Conservation (phyloP, 2,113 vertebrate genomes). For the Vimba vimba region DNA sequence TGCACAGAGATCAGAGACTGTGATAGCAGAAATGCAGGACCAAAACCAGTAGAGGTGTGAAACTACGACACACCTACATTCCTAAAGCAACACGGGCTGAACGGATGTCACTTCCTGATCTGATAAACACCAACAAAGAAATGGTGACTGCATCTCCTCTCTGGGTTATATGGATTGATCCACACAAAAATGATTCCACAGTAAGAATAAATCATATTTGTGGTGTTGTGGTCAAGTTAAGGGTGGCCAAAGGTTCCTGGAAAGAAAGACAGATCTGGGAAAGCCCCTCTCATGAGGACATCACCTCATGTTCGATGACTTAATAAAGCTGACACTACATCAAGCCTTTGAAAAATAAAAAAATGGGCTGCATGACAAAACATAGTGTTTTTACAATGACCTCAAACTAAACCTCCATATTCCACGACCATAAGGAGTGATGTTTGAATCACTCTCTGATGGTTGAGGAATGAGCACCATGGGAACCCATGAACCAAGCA, state of each 20-base stretch:
- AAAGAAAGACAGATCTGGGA: constrained; percentile 14
- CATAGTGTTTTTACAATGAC: background rate
- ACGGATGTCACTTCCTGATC: background rate
- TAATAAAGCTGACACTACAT: background rate
- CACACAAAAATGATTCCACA: background rate
- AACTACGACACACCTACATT: constrained; percentile 42
- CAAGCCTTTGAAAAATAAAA: background rate
- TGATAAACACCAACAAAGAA: constrained; percentile 2
- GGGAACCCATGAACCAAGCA: constrained; percentile 11
- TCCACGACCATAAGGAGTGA: background rate
- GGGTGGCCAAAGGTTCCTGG: constrained; percentile 5
- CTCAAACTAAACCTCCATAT: background rate
- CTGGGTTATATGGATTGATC: background rate
- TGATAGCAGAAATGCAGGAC: background rate
- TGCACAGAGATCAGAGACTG: background rate
- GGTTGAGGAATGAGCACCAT: background rate
- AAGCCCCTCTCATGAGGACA: background rate
- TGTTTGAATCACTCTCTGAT: constrained; percentile 10
- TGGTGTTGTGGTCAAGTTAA: constrained; percentile 7
- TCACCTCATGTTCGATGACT: background rate
- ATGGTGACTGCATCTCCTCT: background rate
- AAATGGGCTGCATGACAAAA: background rate
- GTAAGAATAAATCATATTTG: background rate
- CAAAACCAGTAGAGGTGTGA: background rate
- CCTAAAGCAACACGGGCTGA: constrained; percentile 8